Percentiles rank a stretch among this genome's conserved stretches.
phyloP scores from a whole-genome alignment of 2,888 invertebrate species.

The Drosophila neoperkinsi region DNA sequence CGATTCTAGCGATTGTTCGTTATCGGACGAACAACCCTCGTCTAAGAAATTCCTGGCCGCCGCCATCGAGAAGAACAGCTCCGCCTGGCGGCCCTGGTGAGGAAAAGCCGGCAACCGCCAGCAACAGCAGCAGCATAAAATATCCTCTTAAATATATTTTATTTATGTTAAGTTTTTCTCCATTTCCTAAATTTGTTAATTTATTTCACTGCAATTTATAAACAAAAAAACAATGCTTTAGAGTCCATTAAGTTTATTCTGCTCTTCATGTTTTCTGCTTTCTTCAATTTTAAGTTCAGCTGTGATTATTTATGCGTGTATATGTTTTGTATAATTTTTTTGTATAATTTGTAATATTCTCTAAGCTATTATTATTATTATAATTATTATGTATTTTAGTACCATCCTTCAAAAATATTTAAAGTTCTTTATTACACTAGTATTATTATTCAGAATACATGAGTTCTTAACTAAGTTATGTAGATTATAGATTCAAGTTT shows the following conservation, averaged over 20 bases:
- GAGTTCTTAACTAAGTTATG: constrained; percentile 65
- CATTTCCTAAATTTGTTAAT: constrained; percentile 49
- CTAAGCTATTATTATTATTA: constrained; percentile 31
- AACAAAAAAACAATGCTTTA: constrained; percentile 36
- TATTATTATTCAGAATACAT: constrained; percentile 13
- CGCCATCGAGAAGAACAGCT: constrained; percentile 83
- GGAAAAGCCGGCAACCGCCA: constrained; percentile 50
- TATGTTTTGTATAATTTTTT: constrained; percentile 65
- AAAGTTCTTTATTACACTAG: constrained; percentile 36
- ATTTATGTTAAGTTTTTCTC: constrained; percentile 64
- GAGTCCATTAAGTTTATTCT: constrained; percentile 60
- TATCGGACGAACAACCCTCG: constrained; percentile 73
- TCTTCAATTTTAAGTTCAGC: constrained; percentile 79
- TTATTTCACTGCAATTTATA: constrained; percentile 48
- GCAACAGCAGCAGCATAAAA: not conserved
- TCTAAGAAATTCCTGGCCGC: constrained; percentile 72
- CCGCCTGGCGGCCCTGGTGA: constrained; percentile 88
- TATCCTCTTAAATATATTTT: not conserved
- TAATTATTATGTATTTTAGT: constrained; percentile 65
- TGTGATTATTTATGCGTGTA: constrained; percentile 73
- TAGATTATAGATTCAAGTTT: constrained; percentile 59
- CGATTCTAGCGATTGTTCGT: constrained; percentile 78
- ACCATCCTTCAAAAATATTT: constrained; percentile 24
- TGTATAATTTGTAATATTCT: constrained; percentile 55
- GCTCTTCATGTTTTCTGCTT: constrained; percentile 33